Base-by-base conservation (phyloP, 2,113 vertebrate species). In the Gallinago jamesoni region DNA sequence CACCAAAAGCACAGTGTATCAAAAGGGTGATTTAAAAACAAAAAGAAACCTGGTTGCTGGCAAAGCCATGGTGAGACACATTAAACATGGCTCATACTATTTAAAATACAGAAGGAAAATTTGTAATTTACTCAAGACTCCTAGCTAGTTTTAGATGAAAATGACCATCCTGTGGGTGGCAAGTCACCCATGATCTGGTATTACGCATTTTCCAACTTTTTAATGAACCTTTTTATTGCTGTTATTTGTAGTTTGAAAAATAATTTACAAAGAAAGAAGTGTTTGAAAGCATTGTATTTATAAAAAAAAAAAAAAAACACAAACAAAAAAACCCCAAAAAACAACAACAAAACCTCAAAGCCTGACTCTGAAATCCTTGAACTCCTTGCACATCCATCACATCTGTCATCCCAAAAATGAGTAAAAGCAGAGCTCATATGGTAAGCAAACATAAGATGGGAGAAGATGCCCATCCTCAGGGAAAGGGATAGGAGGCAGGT, bases 151-250 rank as follows among this genome's bases (percentile, higher is more conserved):
- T 73, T 66, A 93, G 60, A 84, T 78, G 22, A 85, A 91, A 87
- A 88, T 66, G n/a, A 85, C 69, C 64, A 90, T 68, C 56, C 78
- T 82, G 59, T 41, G 62, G 14, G 39, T 37, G 82, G 41, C 39
- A 43, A 79, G 55, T n/a, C 75, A 91, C 68, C 68, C 60, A 43
- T 22, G 91, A 87, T 45, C 14, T 39, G 59, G 35, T 66, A 66
- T 52, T 86, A 79, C 0, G 2, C 57, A 43, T 77, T 81, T 84
- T 68, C 83, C 53, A 73, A 77, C 53, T 83, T 57, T 37, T 73
- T 76, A 70, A 94, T 69, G 74, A 94, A 81, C 21, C n/a, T 84
- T 89, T 82, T 93, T 43, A 91, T 45, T 78, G 55, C 66, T 81
- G 14, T 53, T 94, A 63, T 68, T 89, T 75, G 74, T 75, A 67